These are phyloP conservation scores for Philopotamus ludificatus DNA, from an alignment of 1,140 invertebrate species.

Conservation along the genomic window DNA sequence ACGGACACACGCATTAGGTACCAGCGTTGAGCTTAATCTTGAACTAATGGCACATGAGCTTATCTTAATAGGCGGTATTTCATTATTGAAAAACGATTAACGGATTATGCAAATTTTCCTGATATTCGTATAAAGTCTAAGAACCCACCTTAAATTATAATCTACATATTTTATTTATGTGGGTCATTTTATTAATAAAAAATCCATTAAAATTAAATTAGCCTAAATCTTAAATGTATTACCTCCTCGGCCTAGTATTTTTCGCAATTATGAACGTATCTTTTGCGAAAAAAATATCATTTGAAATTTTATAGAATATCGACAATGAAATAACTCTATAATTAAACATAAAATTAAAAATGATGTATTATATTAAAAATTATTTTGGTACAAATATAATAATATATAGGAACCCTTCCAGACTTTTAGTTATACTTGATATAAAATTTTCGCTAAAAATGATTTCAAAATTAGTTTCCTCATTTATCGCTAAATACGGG, in stretches of 20 bases:
- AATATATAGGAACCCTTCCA: no score
- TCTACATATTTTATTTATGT: no score
- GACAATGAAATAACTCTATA: no score
- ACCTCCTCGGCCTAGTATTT: no score
- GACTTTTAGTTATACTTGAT: no score
- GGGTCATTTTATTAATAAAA: no score
- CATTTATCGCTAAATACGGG: not conserved
- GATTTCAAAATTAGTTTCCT: not conserved
- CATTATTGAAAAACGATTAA: constrained; percentile 27
- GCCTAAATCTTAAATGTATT: no score
- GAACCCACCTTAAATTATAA: not conserved
- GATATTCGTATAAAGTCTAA: not conserved
- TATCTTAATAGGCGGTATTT: constrained; percentile 27
- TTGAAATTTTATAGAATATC: no score
- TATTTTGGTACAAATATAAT: no score
- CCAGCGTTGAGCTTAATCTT: constrained; percentile 14
- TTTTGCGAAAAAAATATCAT: not conserved
- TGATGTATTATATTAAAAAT: no score
- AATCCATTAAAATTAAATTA: no score
- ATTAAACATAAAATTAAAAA: no score
- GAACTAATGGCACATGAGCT: constrained; percentile 24
- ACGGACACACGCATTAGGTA: constrained; percentile 1
- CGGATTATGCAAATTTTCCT: constrained; percentile 19
- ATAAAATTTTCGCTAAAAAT: not conserved
- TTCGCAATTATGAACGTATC: not conserved